Percentiles rank a stretch among this genome's conserved stretches.
Evolutionary conservation across 2,113 vertebrate species (phyloP).

Genomic region (Tretioscincus oriximinensis): DNA sequence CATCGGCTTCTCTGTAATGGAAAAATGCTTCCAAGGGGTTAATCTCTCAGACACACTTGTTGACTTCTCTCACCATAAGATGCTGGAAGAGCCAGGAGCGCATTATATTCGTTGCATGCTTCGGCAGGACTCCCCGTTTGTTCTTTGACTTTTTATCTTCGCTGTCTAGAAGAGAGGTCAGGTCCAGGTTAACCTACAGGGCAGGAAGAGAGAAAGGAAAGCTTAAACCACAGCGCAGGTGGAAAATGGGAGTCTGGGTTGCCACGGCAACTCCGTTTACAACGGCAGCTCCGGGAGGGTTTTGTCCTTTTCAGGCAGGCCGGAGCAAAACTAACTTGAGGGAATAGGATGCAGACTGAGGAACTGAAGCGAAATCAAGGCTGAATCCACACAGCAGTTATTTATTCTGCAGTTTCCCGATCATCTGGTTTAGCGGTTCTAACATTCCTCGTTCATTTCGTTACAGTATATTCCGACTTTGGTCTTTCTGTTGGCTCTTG

Average conservation of each 20-base stretch:
- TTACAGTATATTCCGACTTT: no score
- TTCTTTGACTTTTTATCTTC: constrained; percentile 99
- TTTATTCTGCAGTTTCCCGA: no score
- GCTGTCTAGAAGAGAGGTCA: constrained; percentile 91
- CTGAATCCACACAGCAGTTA: no score
- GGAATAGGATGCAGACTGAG: neutral
- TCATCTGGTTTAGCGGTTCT: no score
- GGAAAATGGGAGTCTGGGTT: constrained; percentile 37
- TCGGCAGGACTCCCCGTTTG: constrained; percentile 94
- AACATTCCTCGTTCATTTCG: no score
- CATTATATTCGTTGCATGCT: constrained; percentile 99
- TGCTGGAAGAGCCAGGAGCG: constrained; percentile 99
- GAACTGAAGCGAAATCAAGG: neutral
- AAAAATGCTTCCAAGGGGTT: constrained; percentile 19
- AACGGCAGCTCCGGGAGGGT: neutral
- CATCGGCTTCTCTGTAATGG: neutral
- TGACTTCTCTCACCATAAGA: constrained; percentile 88
- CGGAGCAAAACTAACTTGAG: constrained; percentile 4
- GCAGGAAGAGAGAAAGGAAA: constrained; percentile 56
- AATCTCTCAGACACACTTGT: constrained; percentile 19
- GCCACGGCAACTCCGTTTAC: constrained; percentile 51
- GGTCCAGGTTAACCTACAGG: constrained; percentile 92
- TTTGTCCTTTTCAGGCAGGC: neutral
- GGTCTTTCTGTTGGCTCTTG: no score
- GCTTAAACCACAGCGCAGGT: constrained; percentile 58